Base-by-base conservation (phyloP, 2,888 invertebrate genomes). In the Capitulum mitella region DNA sequence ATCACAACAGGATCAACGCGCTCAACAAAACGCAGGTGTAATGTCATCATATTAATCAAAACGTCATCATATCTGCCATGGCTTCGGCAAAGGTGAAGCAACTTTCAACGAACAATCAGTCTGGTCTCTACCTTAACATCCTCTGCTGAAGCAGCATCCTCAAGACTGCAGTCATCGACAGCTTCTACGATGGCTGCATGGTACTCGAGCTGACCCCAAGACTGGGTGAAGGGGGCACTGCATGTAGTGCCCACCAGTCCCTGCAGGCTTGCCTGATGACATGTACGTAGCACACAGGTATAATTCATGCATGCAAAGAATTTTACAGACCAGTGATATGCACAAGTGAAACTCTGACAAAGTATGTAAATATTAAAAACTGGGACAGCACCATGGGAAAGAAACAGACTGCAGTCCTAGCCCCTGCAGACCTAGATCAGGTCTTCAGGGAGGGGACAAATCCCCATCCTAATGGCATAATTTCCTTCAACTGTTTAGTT, bases 131-230 rank as follows among this genome's bases (percentile, higher is more conserved):
- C 75, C 75, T 26, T 75, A 12, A 75, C 43, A n/a, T 75, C 78
- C 29, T 37, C 32, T 12, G 79, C 64, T 19, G 48, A 43, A n/a
- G 78, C 78, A 37, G 78, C 80, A 14, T 80, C 75, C 32, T 80
- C 78, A 14, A 61, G 61, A 12, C 48, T 26, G 37, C 46, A 37
- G 32, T 83, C 82, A 78, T 85, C 83, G 0, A 83, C 83, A 16
- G 84, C 82, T 84, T 92, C 91, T 81, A 96, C 90, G 87, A 96
- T 91, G 1, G 95, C 95, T 88, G 95, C 95, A 85, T 95, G 93
- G 82, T 93, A 92, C 78, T 90, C 89, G 32, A 84, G 89, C 54
- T 84, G 84, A 77, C 92, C 93, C 93, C 94, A 95, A 80, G 90
- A 89, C 84, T 92, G 92, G 79, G 89, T 89, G 85, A 92, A 92